Percentiles rank a stretch among this genome's conserved stretches.
phyloP scores from a whole-genome alignment of 1,140 invertebrate species.

The Thaumetopoea pityocampa region DNA sequence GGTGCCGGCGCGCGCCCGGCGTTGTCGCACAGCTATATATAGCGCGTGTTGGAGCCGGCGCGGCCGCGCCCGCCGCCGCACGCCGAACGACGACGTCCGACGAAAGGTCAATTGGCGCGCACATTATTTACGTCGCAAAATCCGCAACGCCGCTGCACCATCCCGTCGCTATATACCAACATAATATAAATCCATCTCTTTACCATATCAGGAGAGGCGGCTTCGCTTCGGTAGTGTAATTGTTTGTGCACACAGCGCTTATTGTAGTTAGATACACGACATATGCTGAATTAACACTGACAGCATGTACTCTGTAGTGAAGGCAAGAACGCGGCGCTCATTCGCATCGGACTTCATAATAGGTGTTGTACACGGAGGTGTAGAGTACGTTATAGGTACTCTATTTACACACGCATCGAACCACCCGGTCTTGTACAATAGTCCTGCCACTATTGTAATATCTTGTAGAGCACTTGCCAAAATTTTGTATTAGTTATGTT shows the following conservation, averaged over 20 bases:
- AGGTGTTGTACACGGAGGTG: conserved; percentile 10
- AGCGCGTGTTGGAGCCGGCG: conserved; percentile 60
- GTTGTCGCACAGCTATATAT: conserved; percentile 69
- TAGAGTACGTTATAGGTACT: conserved; percentile 6
- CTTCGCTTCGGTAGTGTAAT: conserved; percentile 4
- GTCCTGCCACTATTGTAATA: too few species aligned
- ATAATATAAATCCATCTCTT: conserved; percentile 11
- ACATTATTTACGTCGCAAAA: conserved; percentile 75
- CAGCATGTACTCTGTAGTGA: conserved; percentile 19
- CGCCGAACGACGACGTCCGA: conserved; percentile 58
- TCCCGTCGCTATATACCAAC: conserved; percentile 27
- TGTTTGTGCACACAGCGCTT: not conserved
- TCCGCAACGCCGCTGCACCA: conserved; percentile 55
- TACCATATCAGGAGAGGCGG: not conserved
- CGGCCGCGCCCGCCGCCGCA: conserved; percentile 23
- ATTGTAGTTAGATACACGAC: too few species aligned
- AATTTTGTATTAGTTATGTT: too few species aligned
- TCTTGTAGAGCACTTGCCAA: too few species aligned
- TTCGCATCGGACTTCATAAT: conserved; percentile 27
- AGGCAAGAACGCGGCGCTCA: conserved; percentile 24
- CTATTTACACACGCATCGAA: too few species aligned
- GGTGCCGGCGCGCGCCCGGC: conserved; percentile 52
- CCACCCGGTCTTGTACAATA: too few species aligned
- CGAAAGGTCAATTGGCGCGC: conserved; percentile 74
- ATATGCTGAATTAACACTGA: conserved; percentile 16